Base-by-base conservation (phyloP, 2,888 invertebrate species). In the Tipula lateralis region DNA sequence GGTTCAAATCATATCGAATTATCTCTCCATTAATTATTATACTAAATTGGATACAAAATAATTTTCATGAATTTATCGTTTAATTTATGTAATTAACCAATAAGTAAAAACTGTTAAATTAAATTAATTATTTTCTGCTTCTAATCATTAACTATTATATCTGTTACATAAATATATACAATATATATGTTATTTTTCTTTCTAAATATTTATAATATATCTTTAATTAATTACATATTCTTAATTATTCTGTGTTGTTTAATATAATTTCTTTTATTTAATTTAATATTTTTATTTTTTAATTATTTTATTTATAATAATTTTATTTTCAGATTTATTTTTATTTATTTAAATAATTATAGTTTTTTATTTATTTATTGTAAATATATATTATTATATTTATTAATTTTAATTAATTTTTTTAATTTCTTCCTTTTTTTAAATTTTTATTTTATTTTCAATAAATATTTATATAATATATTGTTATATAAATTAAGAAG, bases 401-500 rank as follows among this genome's bases (percentile, higher is more conserved):
- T 50, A 66, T 24, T 66, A 9, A 24, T 66, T 12, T 66, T 24
- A 36, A 66, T 66, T 66, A 66, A 66, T 24, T 66, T 50, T 50
- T 50, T 44, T 13, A 19, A 19, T 50, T 50, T 50, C 16, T 50
- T 50, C 19, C 50, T 50, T 50, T 50, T 24, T 24, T 66, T 66
- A 24, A 24, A 66, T 66, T 66, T 66, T 66, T 66, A 66, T 24
- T 66, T 66, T 66, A 66, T 66, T 66, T 66, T 24, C n/a, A n/a
- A 19, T 66, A 66, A n/a, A n/a, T 66, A 44, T 16, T 16, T 36
- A 36, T 36, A 36, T 36, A 44, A n/a, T n/a, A 44, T n/a, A 66
- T 24, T 66, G 66, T 66, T 66, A 66, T 66, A 66, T 66, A 66
- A 66, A 66, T 66, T 66, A 66, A 66, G 66, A 66, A 66, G 24